Evolutionary conservation across 2,797 vertebrate species (phyloP).

Genomic region (Cossypha heuglini): DNA sequence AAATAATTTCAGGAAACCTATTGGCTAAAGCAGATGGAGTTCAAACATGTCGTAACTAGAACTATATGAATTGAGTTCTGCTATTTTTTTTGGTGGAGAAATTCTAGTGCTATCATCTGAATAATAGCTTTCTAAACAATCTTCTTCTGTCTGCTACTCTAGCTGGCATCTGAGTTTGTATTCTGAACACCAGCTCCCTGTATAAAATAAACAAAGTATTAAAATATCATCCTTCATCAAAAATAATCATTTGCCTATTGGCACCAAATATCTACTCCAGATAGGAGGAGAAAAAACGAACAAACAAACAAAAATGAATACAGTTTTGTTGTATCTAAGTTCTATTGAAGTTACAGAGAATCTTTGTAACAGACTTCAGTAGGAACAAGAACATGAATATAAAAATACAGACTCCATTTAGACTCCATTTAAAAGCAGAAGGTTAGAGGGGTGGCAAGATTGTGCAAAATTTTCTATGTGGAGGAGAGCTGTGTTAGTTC

Average conservation of each 20-base stretch:
- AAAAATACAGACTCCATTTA: neutral
- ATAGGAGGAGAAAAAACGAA: neutral
- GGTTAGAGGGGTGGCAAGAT: neutral
- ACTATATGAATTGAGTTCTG: neutral
- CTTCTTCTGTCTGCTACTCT: neutral
- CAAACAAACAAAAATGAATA: neutral
- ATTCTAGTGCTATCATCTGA: neutral
- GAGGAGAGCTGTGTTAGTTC: neutral
- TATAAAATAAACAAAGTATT: neutral
- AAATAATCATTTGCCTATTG: neutral
- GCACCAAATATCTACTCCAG: neutral
- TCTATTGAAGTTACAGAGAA: neutral
- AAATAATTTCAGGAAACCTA: neutral
- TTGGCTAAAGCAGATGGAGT: neutral
- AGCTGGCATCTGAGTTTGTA: neutral
- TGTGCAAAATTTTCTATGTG: neutral
- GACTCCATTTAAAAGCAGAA: neutral
- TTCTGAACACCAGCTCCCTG: neutral
- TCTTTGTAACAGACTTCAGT: neutral
- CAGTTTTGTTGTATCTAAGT: neutral
- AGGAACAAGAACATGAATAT: neutral
- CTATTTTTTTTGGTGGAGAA: neutral
- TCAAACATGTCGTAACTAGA: neutral
- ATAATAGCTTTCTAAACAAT: constrained; percentile 1
- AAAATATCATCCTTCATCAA: neutral